These are phyloP conservation scores for Puma concolor DNA, from an alignment of 2,113 vertebrate genomes.

Conservation along the genomic window DNA sequence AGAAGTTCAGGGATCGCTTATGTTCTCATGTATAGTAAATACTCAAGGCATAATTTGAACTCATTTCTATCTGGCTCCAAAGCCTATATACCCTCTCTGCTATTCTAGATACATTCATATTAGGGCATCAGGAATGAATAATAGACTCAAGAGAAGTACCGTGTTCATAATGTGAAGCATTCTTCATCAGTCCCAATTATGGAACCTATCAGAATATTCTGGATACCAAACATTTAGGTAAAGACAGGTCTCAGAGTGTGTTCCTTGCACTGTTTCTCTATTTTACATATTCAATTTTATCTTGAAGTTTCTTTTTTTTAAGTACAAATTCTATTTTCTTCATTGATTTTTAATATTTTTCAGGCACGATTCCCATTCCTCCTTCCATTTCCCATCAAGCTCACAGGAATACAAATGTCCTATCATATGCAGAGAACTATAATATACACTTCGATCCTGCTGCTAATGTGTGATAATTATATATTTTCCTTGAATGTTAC, in stretches of 20 bases:
- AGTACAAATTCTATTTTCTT: background rate
- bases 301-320: background rate
- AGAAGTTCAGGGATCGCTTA: background rate
- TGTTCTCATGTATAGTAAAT: background rate
- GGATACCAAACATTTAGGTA: background rate
- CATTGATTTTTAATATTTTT: conserved; percentile 58
- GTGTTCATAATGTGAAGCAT: background rate
- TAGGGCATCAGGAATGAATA: background rate
- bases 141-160: background rate
- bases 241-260: background rate
- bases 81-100: background rate
- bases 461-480: conserved; percentile 58
- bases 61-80: background rate
- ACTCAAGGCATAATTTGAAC: background rate
- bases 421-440: background rate
- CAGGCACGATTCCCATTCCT: background rate
- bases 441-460: conserved; percentile 59
- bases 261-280: conserved; percentile 35
- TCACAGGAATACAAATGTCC: background rate
- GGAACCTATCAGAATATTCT: background rate
- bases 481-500: conserved; percentile 48
- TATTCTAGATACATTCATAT: background rate
- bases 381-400: background rate
- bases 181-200: background rate
- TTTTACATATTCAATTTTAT: conserved; percentile 39